Evolutionary conservation across 1,140 invertebrate species (phyloP).

Genomic region (Cecropterus lyciades): DNA sequence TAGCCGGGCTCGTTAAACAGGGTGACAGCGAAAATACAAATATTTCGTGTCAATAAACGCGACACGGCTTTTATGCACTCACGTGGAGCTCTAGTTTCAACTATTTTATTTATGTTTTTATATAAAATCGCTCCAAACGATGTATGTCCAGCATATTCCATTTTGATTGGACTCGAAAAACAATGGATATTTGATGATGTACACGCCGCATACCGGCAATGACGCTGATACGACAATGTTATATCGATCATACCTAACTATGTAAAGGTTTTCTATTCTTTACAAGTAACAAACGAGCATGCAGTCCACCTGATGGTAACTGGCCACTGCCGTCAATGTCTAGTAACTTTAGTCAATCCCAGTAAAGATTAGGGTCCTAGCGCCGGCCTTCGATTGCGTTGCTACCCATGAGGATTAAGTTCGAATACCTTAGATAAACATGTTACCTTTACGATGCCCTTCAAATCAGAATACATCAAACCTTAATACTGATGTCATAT

Average conservation of each 20-base stretch:
- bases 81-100: conserved; percentile 4
- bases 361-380: too few relatives aligned
- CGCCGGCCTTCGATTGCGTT: too few relatives aligned
- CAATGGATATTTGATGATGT: conserved; percentile 33
- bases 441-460: too few relatives aligned
- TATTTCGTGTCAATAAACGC: conserved; percentile 21
- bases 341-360: too few relatives aligned
- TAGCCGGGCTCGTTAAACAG: conserved; percentile 12
- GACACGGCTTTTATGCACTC: neutral
- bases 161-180: conserved; percentile 30
- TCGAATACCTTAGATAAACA: too few relatives aligned
- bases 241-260: neutral
- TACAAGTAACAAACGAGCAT: too few relatives aligned
- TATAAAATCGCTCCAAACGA: conserved; percentile 18
- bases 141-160: conserved; percentile 13
- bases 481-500: too few relatives aligned
- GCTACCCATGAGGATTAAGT: too few relatives aligned
- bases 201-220: neutral
- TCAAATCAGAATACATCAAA: too few relatives aligned
- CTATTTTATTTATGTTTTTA: conserved; percentile 3
- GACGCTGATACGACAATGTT: conserved; percentile 4
- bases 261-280: too few relatives aligned
- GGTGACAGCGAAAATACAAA: conserved; percentile 8
- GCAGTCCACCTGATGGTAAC: too few relatives aligned
- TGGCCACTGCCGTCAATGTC: too few relatives aligned